phyloP scores from a whole-genome alignment of 2,113 vertebrate species.

The Neolamprologus longior region DNA sequence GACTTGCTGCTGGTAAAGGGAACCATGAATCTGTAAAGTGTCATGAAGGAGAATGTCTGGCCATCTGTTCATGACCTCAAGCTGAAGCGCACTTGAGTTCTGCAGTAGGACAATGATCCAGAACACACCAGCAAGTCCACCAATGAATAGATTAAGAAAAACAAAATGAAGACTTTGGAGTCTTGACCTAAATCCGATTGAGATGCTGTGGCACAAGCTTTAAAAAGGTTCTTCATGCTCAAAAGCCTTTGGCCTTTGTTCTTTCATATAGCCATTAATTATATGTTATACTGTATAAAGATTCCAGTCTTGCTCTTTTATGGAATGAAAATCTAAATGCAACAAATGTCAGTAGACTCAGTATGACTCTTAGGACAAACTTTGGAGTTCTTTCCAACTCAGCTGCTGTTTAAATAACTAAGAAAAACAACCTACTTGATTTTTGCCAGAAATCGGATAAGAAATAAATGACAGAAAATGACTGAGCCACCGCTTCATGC shows the following conservation, averaged over 20 bases:
- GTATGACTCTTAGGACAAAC: not conserved
- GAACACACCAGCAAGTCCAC: not conserved
- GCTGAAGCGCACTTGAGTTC: not conserved
- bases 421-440: not conserved
- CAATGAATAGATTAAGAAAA: not conserved
- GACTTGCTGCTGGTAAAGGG: not conserved
- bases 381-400: not conserved
- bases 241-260: not conserved
- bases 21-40: not conserved
- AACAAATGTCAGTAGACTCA: not conserved
- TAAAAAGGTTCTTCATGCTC: not conserved
- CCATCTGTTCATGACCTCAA: not conserved
- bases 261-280: not conserved
- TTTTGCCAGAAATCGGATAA: conserved; percentile 21
- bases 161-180: not conserved
- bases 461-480: conserved; percentile 9
- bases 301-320: not conserved
- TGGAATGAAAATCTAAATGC: not conserved
- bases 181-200: not conserved
- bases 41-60: not conserved
- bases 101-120: not conserved
- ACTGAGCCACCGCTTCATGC: not conserved
- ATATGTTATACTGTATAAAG: not conserved
- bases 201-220: not conserved
- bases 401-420: not conserved